phyloP scores from a whole-genome alignment of 2,888 invertebrate genomes.

The Idaea biselata region DNA sequence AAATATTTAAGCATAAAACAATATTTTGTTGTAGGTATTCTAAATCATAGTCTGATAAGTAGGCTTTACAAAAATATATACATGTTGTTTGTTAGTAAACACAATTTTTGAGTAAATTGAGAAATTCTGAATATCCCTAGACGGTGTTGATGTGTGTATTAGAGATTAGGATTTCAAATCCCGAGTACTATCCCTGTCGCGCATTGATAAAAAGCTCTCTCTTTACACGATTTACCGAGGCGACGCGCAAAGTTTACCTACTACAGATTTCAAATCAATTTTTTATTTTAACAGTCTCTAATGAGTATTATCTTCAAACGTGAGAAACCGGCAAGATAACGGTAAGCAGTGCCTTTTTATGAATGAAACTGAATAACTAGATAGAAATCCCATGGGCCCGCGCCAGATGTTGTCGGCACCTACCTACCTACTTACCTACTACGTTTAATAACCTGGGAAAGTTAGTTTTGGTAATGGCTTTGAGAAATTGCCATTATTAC shows the following conservation, averaged over 20 bases:
- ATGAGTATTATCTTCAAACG: constrained; percentile 32
- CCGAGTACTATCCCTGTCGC: too few relatives aligned
- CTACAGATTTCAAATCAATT: not conserved
- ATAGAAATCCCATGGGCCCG: constrained; percentile 38
- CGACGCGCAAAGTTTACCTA: constrained; percentile 6
- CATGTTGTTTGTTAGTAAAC: too few relatives aligned
- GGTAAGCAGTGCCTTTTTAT: constrained; percentile 45
- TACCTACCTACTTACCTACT: not conserved
- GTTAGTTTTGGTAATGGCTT: constrained; percentile 6
- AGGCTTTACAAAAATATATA: too few relatives aligned
- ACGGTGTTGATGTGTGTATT: too few relatives aligned
- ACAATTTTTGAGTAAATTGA: too few relatives aligned
- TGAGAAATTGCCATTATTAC: not conserved
- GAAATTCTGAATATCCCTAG: too few relatives aligned
- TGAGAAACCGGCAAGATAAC: constrained; percentile 56
- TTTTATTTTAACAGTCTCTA: not conserved
- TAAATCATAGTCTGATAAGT: too few relatives aligned
- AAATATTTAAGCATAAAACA: too few relatives aligned
- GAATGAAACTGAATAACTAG: constrained; percentile 47
- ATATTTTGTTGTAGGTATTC: too few relatives aligned
- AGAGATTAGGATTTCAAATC: too few relatives aligned
- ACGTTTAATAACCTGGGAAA: constrained; percentile 2
- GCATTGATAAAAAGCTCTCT: too few relatives aligned
- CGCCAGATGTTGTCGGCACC: constrained; percentile 43
- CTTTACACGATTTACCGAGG: too few relatives aligned